Conservation (phyloP, 1,140 invertebrate genomes). For the Papilio helenus region DNA sequence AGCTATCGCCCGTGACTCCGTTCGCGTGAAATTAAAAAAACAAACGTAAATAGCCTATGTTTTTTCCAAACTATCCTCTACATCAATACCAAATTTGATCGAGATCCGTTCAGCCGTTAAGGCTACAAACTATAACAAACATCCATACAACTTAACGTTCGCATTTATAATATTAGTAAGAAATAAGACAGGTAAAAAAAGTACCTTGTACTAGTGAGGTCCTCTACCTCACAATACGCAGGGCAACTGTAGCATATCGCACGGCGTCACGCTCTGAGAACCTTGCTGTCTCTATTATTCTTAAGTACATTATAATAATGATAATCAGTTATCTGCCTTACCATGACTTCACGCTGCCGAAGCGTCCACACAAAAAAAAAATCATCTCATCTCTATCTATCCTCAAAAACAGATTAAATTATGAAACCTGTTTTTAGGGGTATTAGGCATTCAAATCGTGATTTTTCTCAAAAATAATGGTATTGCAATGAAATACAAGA, state of each 20-base stretch:
- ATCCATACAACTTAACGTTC: too few species aligned
- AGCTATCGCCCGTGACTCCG: too few species aligned
- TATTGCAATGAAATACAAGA: not conserved
- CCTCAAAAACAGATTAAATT: not conserved
- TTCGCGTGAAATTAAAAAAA: too few species aligned
- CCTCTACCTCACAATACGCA: conserved; percentile 1
- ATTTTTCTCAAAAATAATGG: not conserved
- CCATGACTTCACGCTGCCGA: not conserved
- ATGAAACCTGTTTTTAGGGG: not conserved
- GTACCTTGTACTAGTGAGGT: not conserved
- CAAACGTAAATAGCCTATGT: too few species aligned
- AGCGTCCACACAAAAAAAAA: too few species aligned
- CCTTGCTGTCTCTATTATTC: not conserved
- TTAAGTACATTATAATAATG: not conserved
- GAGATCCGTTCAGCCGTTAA: too few species aligned
- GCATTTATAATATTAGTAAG: too few species aligned
- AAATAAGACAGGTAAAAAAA: not conserved
- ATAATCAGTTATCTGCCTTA: not conserved
- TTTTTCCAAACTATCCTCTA: too few species aligned
- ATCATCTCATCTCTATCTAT: not conserved
- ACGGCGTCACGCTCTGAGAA: conserved; percentile 58
- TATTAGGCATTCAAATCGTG: not conserved
- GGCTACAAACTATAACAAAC: too few species aligned
- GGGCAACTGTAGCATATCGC: conserved; percentile 54
- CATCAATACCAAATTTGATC: too few species aligned